phyloP scores from a whole-genome alignment of 2,888 invertebrate species.

The Parthenolecanium corni region DNA sequence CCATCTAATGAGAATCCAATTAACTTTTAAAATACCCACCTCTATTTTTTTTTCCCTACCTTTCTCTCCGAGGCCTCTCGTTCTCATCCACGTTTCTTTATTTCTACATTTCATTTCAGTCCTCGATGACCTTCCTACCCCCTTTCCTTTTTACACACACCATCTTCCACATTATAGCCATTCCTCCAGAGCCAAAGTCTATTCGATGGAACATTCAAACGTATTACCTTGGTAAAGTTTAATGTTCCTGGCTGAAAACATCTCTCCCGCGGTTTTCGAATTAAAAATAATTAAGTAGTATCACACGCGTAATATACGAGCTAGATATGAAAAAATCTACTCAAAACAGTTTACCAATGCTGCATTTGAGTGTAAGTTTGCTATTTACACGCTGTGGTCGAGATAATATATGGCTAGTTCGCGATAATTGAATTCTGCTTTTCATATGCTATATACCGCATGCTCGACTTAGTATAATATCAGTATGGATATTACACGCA shows the following conservation, averaged over 20 bases:
- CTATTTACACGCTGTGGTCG: too few relatives aligned
- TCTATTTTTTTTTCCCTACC: too few relatives aligned
- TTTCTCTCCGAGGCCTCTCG: too few relatives aligned
- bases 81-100: background rate
- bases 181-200: too few relatives aligned
- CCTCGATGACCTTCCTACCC: background rate
- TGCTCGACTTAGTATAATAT: too few relatives aligned
- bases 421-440: too few relatives aligned
- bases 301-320: background rate
- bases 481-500: too few relatives aligned
- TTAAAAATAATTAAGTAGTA: conserved; percentile 22
- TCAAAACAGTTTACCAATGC: too few relatives aligned
- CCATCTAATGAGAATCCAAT: conserved; percentile 20
- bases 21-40: conserved; percentile 3
- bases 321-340: too few relatives aligned
- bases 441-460: too few relatives aligned
- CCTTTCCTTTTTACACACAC: background rate
- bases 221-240: background rate
- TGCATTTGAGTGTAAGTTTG: too few relatives aligned
- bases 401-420: too few relatives aligned
- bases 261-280: conserved; percentile 22
- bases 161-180: background rate
- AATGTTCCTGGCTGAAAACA: conserved; percentile 1
- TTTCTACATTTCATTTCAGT: background rate
- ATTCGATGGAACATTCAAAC: background rate